These are phyloP conservation scores for Galagoides demidoff DNA, from an alignment of 2,797 vertebrate genomes.

Conservation along the genomic window DNA sequence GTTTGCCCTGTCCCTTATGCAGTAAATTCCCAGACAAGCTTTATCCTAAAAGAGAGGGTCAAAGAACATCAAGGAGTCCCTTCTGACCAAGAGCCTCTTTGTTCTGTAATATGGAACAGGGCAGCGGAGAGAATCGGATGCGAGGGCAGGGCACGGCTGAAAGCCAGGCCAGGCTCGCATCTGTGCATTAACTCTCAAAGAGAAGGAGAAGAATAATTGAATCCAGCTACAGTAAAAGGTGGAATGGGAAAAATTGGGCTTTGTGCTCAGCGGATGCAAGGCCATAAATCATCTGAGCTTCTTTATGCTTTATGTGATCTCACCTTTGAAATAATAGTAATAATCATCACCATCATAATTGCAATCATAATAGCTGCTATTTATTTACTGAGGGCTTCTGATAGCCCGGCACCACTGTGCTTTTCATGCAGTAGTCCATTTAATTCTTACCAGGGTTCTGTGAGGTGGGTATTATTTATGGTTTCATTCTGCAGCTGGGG, in stretches of 20 bases:
- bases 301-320: not conserved
- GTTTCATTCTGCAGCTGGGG: not conserved
- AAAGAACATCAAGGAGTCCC: conserved; percentile 42
- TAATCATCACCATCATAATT: not conserved
- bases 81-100: conserved; percentile 51
- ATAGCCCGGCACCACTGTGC: not conserved
- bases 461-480: not conserved
- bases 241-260: not conserved
- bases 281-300: not conserved
- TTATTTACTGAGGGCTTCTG: not conserved
- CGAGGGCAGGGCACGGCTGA: conserved; percentile 21
- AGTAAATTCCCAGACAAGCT: conserved; percentile 65
- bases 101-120: conserved; percentile 12
- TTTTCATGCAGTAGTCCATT: not conserved
- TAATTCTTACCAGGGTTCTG: not conserved
- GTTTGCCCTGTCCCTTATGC: conserved; percentile 41
- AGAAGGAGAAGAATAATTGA: conserved; percentile 45
- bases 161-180: not conserved
- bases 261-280: not conserved
- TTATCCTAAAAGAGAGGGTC: conserved; percentile 58
- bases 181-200: not conserved
- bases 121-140: not conserved
- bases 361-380: not conserved
- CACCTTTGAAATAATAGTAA: conserved; percentile 19
- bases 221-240: not conserved